phyloP scores from a whole-genome alignment of 1,140 invertebrate species.

The Scaptomyza graminum region DNA sequence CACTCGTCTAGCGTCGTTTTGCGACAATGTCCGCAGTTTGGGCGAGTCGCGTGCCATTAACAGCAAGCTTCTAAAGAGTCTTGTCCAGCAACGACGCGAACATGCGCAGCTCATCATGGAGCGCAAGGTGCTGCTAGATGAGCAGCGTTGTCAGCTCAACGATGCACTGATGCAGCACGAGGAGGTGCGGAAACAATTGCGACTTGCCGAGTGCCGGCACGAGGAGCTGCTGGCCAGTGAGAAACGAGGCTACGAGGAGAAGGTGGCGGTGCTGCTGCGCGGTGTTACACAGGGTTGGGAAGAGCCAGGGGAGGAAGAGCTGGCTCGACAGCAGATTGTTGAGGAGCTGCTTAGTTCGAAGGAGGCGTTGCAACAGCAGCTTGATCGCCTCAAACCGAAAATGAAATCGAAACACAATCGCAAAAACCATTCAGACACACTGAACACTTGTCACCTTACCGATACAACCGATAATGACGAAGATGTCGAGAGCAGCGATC shows the following conservation, averaged over 20 bases:
- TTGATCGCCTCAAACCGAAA: constrained; percentile 40
- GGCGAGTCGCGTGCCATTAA: constrained; percentile 85
- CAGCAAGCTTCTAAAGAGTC: constrained; percentile 61
- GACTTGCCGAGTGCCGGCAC: constrained; percentile 55
- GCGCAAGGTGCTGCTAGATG: constrained; percentile 55
- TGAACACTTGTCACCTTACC: too few relatives aligned
- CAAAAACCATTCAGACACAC: too few relatives aligned
- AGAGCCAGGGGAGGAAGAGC: constrained; percentile 12
- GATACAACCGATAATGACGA: constrained; percentile 81
- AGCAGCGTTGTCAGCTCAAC: constrained; percentile 44
- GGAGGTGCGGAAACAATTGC: constrained; percentile 40
- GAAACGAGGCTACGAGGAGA: constrained; percentile 85
- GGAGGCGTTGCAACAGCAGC: constrained; percentile 76
- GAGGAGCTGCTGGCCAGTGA: constrained; percentile 63
- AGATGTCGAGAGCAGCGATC: constrained; percentile 85
- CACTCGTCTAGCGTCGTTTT: constrained; percentile 86
- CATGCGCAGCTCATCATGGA: constrained; percentile 52
- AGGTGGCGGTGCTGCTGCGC: constrained; percentile 80
- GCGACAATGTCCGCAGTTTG: constrained; percentile 88
- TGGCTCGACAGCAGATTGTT: constrained; percentile 66
- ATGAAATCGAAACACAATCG: neutral
- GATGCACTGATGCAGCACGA: constrained; percentile 42
- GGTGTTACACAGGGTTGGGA: constrained; percentile 23
- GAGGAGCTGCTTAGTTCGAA: constrained; percentile 84
- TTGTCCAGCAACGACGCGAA: constrained; percentile 70